Percentiles rank a stretch among this genome's conserved stretches.
Conservation (phyloP, 2,888 invertebrate species). For the Leucania comma region DNA sequence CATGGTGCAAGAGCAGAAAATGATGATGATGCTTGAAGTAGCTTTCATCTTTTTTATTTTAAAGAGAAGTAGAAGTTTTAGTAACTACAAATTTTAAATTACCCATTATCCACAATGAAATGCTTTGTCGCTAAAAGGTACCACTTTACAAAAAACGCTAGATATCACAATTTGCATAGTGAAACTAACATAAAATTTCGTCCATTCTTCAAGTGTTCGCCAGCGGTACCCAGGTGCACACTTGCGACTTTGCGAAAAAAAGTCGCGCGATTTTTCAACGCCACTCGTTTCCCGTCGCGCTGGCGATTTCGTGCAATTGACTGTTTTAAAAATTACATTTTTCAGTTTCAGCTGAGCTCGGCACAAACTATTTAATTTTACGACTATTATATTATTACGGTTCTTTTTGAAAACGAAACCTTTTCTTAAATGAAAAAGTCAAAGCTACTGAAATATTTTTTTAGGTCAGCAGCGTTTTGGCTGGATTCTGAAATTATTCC, state of each 20-base stretch:
- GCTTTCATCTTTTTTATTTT: no score
- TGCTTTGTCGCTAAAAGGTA: conserved; percentile 12
- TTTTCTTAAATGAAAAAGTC: conserved; percentile 32
- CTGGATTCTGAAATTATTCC: background rate
- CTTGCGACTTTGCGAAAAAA: conserved; percentile 45
- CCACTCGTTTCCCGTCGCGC: conserved; percentile 52
- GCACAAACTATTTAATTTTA: conserved; percentile 53
- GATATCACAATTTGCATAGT: conserved; percentile 43
- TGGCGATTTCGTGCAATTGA: conserved; percentile 70
- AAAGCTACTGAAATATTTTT: conserved; percentile 9
- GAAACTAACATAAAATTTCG: conserved; percentile 38
- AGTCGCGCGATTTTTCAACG: conserved; percentile 60
- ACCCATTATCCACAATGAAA: background rate
- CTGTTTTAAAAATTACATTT: conserved; percentile 59
- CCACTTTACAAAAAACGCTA: conserved; percentile 2
- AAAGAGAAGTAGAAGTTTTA: no score
- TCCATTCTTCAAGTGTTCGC: conserved; percentile 38
- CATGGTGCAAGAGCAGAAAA: no score
- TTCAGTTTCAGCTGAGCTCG: conserved; percentile 44
- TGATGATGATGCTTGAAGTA: no score
- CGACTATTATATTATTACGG: conserved; percentile 37
- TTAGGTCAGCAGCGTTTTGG: background rate
- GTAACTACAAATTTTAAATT: background rate
- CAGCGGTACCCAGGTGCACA: conserved; percentile 37
- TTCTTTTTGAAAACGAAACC: conserved; percentile 21